Conservation (phyloP, 1,140 invertebrate genomes). For the Aricia agestis region DNA sequence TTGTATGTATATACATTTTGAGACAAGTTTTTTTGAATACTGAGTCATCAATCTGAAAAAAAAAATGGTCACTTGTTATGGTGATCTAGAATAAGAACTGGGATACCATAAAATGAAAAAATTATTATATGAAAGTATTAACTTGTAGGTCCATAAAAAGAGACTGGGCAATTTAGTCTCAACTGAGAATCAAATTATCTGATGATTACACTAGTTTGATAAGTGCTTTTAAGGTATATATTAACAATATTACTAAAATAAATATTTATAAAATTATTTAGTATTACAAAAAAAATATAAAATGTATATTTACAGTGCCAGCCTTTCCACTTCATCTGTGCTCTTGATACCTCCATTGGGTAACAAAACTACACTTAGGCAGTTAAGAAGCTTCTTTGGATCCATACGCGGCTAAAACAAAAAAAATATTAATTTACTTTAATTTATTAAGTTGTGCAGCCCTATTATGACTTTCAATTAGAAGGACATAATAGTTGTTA, state of each 20-base stretch:
- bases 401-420: slow-evolving; percentile 92
- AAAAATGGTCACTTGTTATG: slow-evolving; percentile 28
- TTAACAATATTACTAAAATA: background rate
- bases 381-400: slow-evolving; percentile 90
- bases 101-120: slow-evolving; percentile 49
- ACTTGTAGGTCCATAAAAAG: too few species aligned
- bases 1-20: slow-evolving; percentile 96
- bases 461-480: too few species aligned
- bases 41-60: slow-evolving; percentile 93
- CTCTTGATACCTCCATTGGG: slow-evolving; percentile 91
- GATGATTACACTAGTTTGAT: too few species aligned
- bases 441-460: too few species aligned
- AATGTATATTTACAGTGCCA: slow-evolving; percentile 47
- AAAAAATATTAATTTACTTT: slow-evolving; percentile 18
- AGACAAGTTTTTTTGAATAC: slow-evolving; percentile 96
- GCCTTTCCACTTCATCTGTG: slow-evolving; percentile 87
- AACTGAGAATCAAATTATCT: too few species aligned
- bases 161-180: too few species aligned
- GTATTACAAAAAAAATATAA: background rate
- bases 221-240: background rate
- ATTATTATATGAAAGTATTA: slow-evolving; percentile 25
- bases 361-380: slow-evolving; percentile 88
- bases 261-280: background rate
- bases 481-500: too few species aligned
- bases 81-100: too few species aligned